These are phyloP conservation scores for Leptarthrus brevirostris DNA, from an alignment of 2,888 invertebrate species.

Conservation along the genomic window DNA sequence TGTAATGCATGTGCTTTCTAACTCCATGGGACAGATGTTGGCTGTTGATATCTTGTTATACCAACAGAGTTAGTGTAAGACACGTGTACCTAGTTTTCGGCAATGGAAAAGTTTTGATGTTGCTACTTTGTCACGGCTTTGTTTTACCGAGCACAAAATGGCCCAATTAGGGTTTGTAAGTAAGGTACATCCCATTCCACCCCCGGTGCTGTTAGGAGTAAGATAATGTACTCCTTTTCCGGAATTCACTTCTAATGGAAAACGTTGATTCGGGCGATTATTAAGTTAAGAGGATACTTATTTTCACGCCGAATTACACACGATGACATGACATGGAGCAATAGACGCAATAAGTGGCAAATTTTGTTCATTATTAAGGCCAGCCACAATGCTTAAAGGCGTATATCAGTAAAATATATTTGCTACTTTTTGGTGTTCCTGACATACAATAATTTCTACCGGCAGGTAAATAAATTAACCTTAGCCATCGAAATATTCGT, in stretches of 20 bases:
- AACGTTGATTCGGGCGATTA: conserved; percentile 25
- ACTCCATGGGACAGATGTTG: neutral
- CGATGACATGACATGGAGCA: conserved; percentile 7
- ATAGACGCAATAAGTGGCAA: neutral
- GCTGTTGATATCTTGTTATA: neutral
- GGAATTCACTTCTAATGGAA: conserved; percentile 20
- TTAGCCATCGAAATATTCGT: neutral
- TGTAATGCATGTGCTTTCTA: conserved; percentile 5
- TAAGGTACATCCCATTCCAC: neutral
- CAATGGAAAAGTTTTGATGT: conserved; percentile 41
- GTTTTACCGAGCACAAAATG: conserved; percentile 8
- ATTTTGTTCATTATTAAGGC: neutral
- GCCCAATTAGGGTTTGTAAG: conserved; percentile 14
- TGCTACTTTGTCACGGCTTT: neutral
- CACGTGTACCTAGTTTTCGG: conserved; percentile 4
- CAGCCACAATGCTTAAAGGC: neutral
- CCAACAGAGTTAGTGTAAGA: neutral
- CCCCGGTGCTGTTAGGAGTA: neutral
- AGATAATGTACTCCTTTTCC: neutral
- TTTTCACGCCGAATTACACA: neutral
- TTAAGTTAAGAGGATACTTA: conserved; percentile 19
- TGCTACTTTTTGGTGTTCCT: neutral
- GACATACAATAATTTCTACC: neutral
- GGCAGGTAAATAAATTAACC: conserved; percentile 9
- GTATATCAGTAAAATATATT: neutral